Conservation (phyloP, 2,113 vertebrate genomes). For the Isichthys henryi region DNA sequence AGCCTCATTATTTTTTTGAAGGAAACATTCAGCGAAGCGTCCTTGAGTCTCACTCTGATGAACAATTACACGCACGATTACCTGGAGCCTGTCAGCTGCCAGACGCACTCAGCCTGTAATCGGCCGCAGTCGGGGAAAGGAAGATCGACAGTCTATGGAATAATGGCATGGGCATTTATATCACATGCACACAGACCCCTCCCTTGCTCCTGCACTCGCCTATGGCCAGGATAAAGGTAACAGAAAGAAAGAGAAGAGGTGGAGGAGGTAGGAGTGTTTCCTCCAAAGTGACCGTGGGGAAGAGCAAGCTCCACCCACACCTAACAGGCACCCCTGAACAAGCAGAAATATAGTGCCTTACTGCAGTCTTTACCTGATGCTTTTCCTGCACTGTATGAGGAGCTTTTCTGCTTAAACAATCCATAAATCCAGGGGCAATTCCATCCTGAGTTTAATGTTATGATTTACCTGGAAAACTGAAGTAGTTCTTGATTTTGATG, state of each 20-base stretch:
- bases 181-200: neutral
- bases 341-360: neutral
- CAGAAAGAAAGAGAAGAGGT: neutral
- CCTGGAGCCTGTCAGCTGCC: slow-evolving; percentile 19
- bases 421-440: neutral
- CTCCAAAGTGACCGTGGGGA: neutral
- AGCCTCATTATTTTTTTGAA: slow-evolving; percentile 6
- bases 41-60: slow-evolving; percentile 11
- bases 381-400: neutral
- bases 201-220: neutral
- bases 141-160: neutral
- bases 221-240: neutral
- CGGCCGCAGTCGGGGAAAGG: neutral
- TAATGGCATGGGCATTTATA: neutral
- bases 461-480: neutral
- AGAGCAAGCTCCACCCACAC: neutral
- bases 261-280: neutral
- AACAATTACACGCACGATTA: slow-evolving; percentile 20
- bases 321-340: neutral
- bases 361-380: neutral
- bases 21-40: neutral
- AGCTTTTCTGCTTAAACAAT: neutral
- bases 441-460: neutral
- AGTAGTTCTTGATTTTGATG: neutral
- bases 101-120: neutral